Evolutionary conservation across 2,888 invertebrate genomes (phyloP).

Genomic region (Plagodis pulveraria): DNA sequence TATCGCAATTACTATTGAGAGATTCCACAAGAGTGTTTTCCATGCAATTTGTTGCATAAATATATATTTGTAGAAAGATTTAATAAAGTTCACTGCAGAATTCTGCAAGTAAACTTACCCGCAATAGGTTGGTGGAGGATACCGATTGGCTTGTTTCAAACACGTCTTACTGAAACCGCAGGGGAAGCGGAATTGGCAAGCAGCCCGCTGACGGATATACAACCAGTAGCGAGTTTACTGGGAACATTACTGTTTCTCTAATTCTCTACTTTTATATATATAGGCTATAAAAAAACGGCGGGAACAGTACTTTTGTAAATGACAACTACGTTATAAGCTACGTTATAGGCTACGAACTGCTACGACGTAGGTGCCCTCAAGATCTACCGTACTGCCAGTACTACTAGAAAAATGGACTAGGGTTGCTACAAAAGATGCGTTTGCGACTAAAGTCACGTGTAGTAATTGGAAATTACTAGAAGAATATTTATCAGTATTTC

Average conservation of each 20-base stretch:
- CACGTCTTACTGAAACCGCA: slow-evolving; percentile 27
- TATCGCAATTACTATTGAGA: no score
- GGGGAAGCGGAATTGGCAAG: slow-evolving; percentile 37
- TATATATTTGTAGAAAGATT: no score
- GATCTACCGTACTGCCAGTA: no score
- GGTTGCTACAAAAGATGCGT: no score
- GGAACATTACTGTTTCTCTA: slow-evolving; percentile 2
- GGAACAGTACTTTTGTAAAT: no score
- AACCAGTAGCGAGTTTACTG: slow-evolving; percentile 3
- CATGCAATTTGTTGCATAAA: no score
- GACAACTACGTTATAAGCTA: no score
- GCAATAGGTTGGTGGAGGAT: not conserved
- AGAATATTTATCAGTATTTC: not conserved
- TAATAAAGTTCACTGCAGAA: not conserved
- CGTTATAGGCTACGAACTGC: no score
- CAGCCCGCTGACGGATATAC: slow-evolving; percentile 10
- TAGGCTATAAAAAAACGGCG: not conserved
- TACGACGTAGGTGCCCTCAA: no score
- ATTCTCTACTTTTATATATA: not conserved
- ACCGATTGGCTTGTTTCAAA: slow-evolving; percentile 30
- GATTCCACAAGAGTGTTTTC: no score
- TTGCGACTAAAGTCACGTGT: no score
- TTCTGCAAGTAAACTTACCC: not conserved
- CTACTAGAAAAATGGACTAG: no score
- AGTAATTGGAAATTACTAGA: not conserved